Evolutionary conservation across 2,113 vertebrate genomes (phyloP), one percentile per base, ranked within the genome.

Genomic region (Ptilorrhoa leucosticta): DNA sequence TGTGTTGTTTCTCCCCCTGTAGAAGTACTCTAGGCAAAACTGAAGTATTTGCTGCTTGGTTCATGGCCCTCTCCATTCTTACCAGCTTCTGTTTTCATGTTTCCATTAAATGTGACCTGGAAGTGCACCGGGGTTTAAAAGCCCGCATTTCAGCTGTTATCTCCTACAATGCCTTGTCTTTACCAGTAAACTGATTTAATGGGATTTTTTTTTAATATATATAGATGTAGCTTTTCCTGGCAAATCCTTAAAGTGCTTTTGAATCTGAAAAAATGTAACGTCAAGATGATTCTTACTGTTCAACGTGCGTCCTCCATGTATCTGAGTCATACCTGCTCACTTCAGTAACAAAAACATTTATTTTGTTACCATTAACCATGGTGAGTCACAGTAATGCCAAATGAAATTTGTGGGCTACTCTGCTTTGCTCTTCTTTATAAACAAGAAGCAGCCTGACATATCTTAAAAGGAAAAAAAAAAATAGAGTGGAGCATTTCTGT

Each of bases 291-390:
- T 31, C 73, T 91, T 31, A 22, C 65, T 86, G 26, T 72, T 96
- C 57, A 56, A 0, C 1, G 0, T 30, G 15, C 45, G 16, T 72
- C 48, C 42, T 80, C 57, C 40, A 1, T 20, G 22, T 51, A 21
- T 45, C 50, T 94, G 89, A 94, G 61, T 96, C 88, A 81, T 63
- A 78, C 83, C 40, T 68, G 45, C 44, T 85, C 44, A 11, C 65
- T 83, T 80, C 50, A 44, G 71, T 70, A 42, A 57, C 47, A 73
- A 83, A 94, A 90, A 12, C 27, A 7, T 47, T 0, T 45, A 19
- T 72, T 87, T 93, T 86, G 23, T 71, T 77, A 9, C 54, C 9
- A 4, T 71, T 83, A 91, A 27, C 56, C 6, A 2, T 21, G 13
- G n/a, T 81, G 89, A 86, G 57, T 81, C 79, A 89, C 9, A 3